phyloP scores from a whole-genome alignment of 2,797 vertebrate genomes.

The Acropternis orthonyx region DNA sequence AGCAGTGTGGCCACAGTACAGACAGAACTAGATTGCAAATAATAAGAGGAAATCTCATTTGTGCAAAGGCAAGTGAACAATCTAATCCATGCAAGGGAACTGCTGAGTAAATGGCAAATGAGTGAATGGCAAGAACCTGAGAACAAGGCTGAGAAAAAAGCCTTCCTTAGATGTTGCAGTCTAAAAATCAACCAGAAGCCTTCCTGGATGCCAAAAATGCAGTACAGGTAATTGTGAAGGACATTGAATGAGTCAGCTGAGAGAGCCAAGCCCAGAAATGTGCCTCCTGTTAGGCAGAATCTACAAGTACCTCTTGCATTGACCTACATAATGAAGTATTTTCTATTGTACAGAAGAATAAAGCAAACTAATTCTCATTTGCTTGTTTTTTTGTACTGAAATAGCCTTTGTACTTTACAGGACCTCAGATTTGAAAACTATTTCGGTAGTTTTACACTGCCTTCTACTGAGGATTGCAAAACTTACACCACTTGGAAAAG shows the following conservation, averaged over 20 bases:
- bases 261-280: background rate
- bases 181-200: background rate
- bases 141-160: background rate
- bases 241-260: background rate
- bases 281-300: background rate
- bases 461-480: slow-evolving; percentile 26
- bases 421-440: background rate
- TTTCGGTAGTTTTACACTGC: slow-evolving; percentile 34
- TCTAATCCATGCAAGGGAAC: background rate
- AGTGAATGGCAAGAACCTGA: background rate
- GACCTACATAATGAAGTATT: background rate
- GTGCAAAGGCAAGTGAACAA: background rate
- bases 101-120: background rate
- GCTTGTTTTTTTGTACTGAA: background rate
- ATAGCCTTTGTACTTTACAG: background rate
- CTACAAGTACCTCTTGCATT: background rate
- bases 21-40: background rate
- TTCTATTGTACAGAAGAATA: background rate
- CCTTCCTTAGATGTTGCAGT: background rate
- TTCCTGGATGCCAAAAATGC: background rate
- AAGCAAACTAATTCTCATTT: background rate
- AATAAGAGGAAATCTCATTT: background rate
- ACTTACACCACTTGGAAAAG: background rate
- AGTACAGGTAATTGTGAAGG: background rate
- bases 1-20: background rate